Base-by-base conservation (phyloP, 2,888 invertebrate species). In the Zygogramma bicolorata region DNA sequence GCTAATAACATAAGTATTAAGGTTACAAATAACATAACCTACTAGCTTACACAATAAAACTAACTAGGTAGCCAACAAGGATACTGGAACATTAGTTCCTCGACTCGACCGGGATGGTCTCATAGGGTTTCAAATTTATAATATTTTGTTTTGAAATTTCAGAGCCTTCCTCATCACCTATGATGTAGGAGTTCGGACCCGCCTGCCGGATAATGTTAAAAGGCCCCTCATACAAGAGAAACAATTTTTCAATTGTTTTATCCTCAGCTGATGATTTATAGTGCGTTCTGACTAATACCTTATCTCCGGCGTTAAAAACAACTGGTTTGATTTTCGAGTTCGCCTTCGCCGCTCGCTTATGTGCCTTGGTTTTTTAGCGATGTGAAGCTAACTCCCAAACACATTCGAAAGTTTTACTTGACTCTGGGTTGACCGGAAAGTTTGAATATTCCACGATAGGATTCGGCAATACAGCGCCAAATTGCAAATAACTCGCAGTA, bases 171-270 rank as follows among this genome's bases (percentile, higher is more conserved):
- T 27, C 8, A 18, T 59, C 46, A 7, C 42, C 59, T 5, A 18
- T 18, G 20, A 61, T 42, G n/a, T 42, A 15, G 0, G 15, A 42
- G 15, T 42, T 42, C 7, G 7, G 42, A 15, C 42, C 42, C 7
- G 6, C 7, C n/a, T 20, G 59, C 13, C 46, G 29, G 13, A n/a
- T 42, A 0, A 46, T 29, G 1, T 25, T 1, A 3, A 34, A 22
- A 34, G 57, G 68, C 13, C 61, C 68, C 13, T 13, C 29, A 68
- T 61, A 68, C n/a, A 68, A 31, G n/a, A 60, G 20, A 8, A 68
- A 46, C 13, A 61, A 61, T 34, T 68, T 68, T 31, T 61, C 27
- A 8, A 61, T 68, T 25, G 42, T 40, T 6, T n/a, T 60, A 34
- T 46, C 15, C 10, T 60, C 61, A 18, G 49, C 53, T 6, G 53